Evolutionary conservation across 1,140 invertebrate genomes (phyloP).

Genomic region (Drosophila trapezifrons): DNA sequence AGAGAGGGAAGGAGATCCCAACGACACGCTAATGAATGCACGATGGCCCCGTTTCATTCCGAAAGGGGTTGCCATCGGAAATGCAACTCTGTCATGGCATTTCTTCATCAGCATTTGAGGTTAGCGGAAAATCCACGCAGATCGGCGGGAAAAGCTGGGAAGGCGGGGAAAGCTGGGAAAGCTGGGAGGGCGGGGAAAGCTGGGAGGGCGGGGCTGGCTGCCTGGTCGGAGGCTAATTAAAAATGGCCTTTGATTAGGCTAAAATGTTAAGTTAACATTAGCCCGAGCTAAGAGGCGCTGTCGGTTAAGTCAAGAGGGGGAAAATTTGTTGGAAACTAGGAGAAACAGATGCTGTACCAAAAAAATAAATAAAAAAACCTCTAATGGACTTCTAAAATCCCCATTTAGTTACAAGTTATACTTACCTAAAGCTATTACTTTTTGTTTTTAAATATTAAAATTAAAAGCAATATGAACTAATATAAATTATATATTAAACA

Average conservation of each 20-base stretch:
- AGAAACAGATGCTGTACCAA: neutral
- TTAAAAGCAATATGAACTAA: no score
- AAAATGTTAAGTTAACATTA: constrained; percentile 58
- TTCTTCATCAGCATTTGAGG: constrained; percentile 73
- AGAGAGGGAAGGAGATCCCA: constrained; percentile 20
- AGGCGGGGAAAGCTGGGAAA: constrained; percentile 16
- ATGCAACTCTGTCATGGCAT: constrained; percentile 76
- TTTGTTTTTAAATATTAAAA: no score
- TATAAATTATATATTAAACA: no score
- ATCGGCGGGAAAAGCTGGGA: constrained; percentile 33
- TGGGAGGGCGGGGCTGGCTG: no score
- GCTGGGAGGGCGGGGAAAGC: constrained; percentile 5
- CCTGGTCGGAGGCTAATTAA: constrained; percentile 61
- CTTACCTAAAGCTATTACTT: neutral
- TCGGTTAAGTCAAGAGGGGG: neutral
- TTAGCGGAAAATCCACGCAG: constrained; percentile 43
- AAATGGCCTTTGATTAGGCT: constrained; percentile 75
- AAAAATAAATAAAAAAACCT: neutral
- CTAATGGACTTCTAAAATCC: no score
- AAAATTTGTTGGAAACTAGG: constrained; percentile 8
- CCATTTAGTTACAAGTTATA: neutral
- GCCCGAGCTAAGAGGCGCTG: constrained; percentile 8
- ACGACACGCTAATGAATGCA: constrained; percentile 59
- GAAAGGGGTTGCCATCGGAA: constrained; percentile 49
- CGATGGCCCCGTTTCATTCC: constrained; percentile 52